phyloP scores from a whole-genome alignment of 1,140 invertebrate genomes.

The Ostrea edulis region DNA sequence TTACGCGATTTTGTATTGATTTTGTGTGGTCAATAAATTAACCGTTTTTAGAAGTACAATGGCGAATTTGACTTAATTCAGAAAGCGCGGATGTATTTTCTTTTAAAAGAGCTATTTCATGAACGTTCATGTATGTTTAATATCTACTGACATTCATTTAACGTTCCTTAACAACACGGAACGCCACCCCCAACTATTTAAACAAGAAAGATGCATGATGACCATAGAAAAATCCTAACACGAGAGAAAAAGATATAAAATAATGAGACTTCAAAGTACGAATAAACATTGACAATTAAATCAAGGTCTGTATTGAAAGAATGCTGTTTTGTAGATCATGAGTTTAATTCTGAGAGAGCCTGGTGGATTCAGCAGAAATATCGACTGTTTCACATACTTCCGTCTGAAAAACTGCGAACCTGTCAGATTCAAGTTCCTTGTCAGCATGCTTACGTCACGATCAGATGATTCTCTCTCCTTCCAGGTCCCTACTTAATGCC shows the following conservation, averaged over 20 bases:
- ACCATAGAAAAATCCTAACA: too few relatives aligned
- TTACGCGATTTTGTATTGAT: neutral
- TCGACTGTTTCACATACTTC: constrained; percentile 93
- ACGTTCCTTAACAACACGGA: too few relatives aligned
- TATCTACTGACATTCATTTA: too few relatives aligned
- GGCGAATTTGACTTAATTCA: neutral
- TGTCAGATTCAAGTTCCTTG: constrained; percentile 92
- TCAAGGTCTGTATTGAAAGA: neutral
- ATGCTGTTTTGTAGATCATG: constrained; percentile 73
- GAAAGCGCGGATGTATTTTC: neutral
- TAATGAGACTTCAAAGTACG: too few relatives aligned
- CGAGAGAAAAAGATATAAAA: too few relatives aligned
- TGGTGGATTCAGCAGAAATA: constrained; percentile 88
- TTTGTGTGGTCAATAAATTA: neutral
- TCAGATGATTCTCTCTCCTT: constrained; percentile 62
- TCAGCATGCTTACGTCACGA: constrained; percentile 89
- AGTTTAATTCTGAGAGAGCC: constrained; percentile 72
- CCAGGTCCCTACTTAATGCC: constrained; percentile 53
- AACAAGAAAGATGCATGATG: too few relatives aligned
- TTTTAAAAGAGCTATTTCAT: neutral
- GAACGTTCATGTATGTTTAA: too few relatives aligned
- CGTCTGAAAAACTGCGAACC: constrained; percentile 93
- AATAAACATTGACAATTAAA: too few relatives aligned
- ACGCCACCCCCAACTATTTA: too few relatives aligned
- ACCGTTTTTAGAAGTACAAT: neutral